Conservation (phyloP, 2,797 vertebrate species). For the Iguana delicatissima region DNA sequence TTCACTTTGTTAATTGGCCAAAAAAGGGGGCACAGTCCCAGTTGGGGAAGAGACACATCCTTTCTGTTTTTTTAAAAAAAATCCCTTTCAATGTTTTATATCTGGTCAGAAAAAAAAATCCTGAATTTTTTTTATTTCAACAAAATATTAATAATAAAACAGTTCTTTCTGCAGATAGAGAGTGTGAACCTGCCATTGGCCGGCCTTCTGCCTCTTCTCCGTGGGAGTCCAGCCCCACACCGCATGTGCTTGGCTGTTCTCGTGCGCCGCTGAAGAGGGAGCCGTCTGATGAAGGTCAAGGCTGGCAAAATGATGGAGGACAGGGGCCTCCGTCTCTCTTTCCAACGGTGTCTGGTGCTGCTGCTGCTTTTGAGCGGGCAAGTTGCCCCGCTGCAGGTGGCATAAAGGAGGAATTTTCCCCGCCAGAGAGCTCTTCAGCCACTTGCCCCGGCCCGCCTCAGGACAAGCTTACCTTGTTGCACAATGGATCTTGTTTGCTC, state of each 20-base stretch:
- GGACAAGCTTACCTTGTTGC: too few relatives aligned
- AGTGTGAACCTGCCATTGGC: too few relatives aligned
- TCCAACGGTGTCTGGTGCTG: background rate
- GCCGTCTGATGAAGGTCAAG: background rate
- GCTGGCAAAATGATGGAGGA: accelerated
- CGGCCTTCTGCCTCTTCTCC: too few relatives aligned
- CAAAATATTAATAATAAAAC: background rate
- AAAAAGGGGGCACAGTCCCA: background rate
- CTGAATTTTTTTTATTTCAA: background rate
- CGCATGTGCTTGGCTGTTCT: accelerated
- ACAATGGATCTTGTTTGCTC: too few relatives aligned
- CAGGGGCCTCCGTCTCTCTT: background rate
- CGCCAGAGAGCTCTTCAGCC: too few relatives aligned
- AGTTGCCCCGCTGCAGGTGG: background rate
- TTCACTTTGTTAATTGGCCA: background rate
- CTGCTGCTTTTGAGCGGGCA: background rate
- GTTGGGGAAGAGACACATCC: background rate
- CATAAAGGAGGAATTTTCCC: too few relatives aligned
- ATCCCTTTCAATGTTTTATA: too few relatives aligned
- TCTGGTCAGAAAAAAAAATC: too few relatives aligned
- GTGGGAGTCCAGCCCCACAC: accelerated
- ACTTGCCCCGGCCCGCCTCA: too few relatives aligned
- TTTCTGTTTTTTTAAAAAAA: background rate
- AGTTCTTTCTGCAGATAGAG: background rate
- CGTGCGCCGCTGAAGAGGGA: background rate